Conservation (phyloP, 2,113 vertebrate species). For the Phalacrocorax carbo region DNA sequence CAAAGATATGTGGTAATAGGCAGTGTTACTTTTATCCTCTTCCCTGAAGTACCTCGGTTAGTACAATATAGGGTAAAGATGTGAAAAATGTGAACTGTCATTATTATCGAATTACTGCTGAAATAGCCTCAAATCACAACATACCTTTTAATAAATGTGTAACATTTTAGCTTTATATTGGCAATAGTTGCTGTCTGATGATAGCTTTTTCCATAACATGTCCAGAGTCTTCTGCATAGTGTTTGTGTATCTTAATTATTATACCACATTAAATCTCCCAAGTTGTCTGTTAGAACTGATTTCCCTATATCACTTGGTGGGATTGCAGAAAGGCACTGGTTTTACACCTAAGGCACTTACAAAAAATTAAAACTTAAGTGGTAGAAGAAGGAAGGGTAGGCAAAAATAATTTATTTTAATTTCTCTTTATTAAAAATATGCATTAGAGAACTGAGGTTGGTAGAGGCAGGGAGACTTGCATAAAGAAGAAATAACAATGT, state of each 20-base stretch:
- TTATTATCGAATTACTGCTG: neutral
- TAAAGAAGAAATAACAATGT: neutral
- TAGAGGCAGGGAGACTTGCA: neutral
- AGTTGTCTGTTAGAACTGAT: neutral
- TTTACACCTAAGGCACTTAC: neutral
- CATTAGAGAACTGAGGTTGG: neutral
- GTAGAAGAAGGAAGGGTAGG: neutral
- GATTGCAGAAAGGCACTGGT: neutral
- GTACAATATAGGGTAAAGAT: neutral
- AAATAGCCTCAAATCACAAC: neutral
- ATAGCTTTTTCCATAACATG: neutral
- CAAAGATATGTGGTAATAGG: neutral
- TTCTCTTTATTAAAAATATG: neutral
- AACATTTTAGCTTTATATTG: neutral
- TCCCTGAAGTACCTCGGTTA: neutral
- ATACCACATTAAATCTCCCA: neutral
- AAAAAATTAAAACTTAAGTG: neutral
- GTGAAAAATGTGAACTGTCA: neutral
- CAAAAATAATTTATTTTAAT: neutral
- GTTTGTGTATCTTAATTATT: neutral
- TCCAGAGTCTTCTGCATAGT: neutral
- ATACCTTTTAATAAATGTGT: neutral
- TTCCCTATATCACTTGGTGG: neutral
- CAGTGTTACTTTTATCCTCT: neutral
- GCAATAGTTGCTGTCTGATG: neutral